These are phyloP conservation scores for Triplophysa siluroides DNA, from an alignment of 2,113 vertebrate genomes.

Conservation along the genomic window DNA sequence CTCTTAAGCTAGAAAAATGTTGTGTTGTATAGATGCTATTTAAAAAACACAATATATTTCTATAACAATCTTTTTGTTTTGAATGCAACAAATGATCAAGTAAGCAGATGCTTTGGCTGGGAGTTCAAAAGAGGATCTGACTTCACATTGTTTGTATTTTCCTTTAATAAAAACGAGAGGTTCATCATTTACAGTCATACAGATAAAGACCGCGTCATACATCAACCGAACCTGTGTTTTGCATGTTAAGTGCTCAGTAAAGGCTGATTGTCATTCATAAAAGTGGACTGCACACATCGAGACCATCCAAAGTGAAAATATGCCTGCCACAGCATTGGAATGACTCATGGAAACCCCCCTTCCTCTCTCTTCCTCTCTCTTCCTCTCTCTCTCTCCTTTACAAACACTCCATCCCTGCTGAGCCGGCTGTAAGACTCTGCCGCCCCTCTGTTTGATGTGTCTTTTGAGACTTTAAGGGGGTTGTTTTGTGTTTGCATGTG, in stretches of 20 bases:
- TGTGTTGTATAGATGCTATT: too few species aligned
- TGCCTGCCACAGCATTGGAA: constrained; percentile 17
- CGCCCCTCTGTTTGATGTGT: constrained; percentile 20
- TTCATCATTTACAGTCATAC: not conserved
- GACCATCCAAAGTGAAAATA: not conserved
- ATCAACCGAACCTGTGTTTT: not conserved
- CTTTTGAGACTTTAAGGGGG: constrained; percentile 16
- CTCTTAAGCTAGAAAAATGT: too few species aligned
- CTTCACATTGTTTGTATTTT: not conserved
- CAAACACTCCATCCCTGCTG: constrained; percentile 41
- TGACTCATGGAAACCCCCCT: constrained; percentile 3
- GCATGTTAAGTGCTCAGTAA: constrained; percentile 9
- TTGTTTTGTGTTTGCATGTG: constrained; percentile 40
- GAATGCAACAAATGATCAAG: too few species aligned
- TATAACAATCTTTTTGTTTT: too few species aligned
- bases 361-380: not conserved
- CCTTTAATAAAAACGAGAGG: not conserved
- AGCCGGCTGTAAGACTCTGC: not conserved
- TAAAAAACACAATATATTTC: too few species aligned
- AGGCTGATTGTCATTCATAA: constrained; percentile 31
- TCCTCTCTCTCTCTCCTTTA: constrained; percentile 10
- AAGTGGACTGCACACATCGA: constrained; percentile 37
- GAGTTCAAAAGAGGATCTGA: not conserved
- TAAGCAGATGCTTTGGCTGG: not conserved
- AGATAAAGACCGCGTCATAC: not conserved